phyloP scores from a whole-genome alignment of 2,113 vertebrate genomes.

The Oncorhynchus nerka region DNA sequence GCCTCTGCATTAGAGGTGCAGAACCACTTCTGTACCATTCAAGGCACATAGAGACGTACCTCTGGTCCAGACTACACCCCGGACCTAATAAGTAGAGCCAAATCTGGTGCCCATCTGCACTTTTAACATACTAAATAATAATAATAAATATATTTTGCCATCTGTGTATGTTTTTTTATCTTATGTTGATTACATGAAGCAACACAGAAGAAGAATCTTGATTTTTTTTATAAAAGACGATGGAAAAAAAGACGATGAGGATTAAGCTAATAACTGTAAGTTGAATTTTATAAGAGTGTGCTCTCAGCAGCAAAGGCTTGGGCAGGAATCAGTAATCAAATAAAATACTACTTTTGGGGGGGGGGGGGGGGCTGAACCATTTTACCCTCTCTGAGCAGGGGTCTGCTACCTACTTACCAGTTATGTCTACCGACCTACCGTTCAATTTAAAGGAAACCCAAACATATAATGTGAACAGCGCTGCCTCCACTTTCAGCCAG shows the following conservation, averaged over 20 bases:
- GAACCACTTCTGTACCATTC: neutral
- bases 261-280: slow-evolving; percentile 14
- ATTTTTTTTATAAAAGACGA: neutral
- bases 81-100: neutral
- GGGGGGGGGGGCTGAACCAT: slow-evolving; percentile 8
- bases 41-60: neutral
- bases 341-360: neutral
- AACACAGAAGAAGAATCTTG: neutral
- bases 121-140: neutral
- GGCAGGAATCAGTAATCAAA: slow-evolving; percentile 18
- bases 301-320: slow-evolving; percentile 22
- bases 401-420: slow-evolving; percentile 28
- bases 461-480: slow-evolving; percentile 24
- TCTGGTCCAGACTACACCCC: neutral
- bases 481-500: slow-evolving; percentile 19
- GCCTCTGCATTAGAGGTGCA: neutral
- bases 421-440: neutral
- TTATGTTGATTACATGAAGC: neutral
- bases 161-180: neutral
- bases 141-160: neutral
- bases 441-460: slow-evolving; percentile 16
- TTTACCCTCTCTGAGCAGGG: neutral
- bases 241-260: neutral
- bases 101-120: neutral
- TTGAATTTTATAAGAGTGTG: slow-evolving; percentile 11